Base-by-base conservation (phyloP, 2,113 vertebrate genomes). In the Pimephales promelas region DNA sequence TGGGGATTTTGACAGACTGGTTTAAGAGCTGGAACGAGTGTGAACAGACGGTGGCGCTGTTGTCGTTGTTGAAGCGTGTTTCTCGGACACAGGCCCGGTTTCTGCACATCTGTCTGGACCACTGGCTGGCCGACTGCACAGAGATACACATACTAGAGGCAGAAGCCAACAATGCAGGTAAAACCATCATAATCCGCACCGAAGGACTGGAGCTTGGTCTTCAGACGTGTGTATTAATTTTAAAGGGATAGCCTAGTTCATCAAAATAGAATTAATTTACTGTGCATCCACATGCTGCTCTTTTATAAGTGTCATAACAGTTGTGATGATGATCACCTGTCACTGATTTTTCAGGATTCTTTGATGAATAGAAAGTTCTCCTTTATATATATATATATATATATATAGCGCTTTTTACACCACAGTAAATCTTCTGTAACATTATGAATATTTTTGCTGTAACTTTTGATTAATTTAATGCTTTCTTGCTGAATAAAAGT, bases 11-110 rank as follows among this genome's bases (percentile, higher is more conserved):
- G 76, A 96, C 97, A 75, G 96, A 97, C 89, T 98, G 97, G 97
- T 98, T 98, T 91, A 97, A 97, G 89, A 95, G 96, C 91, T 98
- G 97, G 97, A 98, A 98, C 84, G 97, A 98, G 92, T 98, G 97
- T 80, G 97, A 98, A 90, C 97, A 98, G 93, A 98, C 97, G 3
- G 97, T 98, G 92, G 97, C 97, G 34, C 95, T 98, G 86, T 92
- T 98, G 73, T 97, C 97, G 3, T 95, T 98, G 89, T 93, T 98
- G 89, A 98, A 98, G 92, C 94, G 96, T 72, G 95, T 96, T 80
- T 97, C 95, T 64, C 96, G 96, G 88, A 98, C 97, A 75, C 97
- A 98, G 89, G 97, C 97, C 40, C 96, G 97, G 73, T 98, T 98
- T 88, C 94, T 98, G 89, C 97, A 98, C 93, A 96, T 98, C 92